These are phyloP conservation scores for Peromyscus polionotus DNA, from an alignment of 2,113 vertebrate species.

Conservation along the genomic window DNA sequence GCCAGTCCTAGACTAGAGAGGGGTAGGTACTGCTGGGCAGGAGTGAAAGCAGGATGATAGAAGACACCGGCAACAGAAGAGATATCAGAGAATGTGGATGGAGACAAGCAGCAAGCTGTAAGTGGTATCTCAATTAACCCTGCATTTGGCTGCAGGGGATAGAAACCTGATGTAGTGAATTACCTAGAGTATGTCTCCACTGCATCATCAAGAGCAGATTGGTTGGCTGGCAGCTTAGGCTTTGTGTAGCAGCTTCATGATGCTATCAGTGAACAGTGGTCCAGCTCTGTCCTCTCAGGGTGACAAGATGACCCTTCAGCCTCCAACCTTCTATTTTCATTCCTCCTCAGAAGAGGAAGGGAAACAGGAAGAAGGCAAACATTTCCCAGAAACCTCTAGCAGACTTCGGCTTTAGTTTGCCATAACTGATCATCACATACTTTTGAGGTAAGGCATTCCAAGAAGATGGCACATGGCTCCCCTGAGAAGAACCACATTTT, in stretches of 20 bases:
- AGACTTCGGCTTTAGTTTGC: not conserved
- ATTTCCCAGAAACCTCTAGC: not conserved
- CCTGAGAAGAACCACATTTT: not conserved
- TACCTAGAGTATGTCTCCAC: not conserved
- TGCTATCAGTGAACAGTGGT: fast-evolving
- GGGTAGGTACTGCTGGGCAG: not conserved
- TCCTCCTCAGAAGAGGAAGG: not conserved
- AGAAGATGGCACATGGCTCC: not conserved
- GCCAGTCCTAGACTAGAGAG: not conserved
- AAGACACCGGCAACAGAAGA: not conserved
- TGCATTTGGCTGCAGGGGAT: not conserved
- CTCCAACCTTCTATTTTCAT: not conserved
- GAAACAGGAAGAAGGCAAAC: not conserved
- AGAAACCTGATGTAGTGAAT: not conserved
- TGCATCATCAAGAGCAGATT: not conserved
- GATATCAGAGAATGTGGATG: not conserved
- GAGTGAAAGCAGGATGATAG: not conserved
- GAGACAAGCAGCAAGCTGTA: not conserved
- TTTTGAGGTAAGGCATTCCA: not conserved
- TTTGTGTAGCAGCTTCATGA: not conserved
- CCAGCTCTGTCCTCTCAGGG: not conserved
- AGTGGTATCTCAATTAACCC: not conserved
- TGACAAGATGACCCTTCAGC: not conserved
- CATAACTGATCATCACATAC: not conserved
- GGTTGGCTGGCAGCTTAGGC: not conserved